Evolutionary conservation across 2,113 vertebrate species (phyloP).

Genomic region (Marcusenius ussheri): DNA sequence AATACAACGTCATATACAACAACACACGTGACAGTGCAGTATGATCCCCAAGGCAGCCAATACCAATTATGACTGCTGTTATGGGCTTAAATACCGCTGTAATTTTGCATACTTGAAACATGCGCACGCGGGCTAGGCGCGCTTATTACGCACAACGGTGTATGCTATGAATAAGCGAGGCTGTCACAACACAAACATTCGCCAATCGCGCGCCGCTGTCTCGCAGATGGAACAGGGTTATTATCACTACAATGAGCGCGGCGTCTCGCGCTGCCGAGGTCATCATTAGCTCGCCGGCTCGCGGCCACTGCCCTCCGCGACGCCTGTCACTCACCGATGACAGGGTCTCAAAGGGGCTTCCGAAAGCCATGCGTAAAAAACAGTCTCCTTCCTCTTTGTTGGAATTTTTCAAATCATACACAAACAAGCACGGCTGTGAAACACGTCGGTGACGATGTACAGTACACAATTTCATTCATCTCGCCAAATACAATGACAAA

Average conservation of each 20-base stretch:
- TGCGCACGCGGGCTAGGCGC: conserved; percentile 21
- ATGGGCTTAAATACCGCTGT: conserved; percentile 5
- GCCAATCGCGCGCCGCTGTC: not conserved
- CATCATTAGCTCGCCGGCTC: conserved; percentile 40
- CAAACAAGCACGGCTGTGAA: not conserved
- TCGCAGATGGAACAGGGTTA: conserved; percentile 47
- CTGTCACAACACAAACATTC: conserved; percentile 52
- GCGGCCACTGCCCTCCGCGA: conserved; percentile 37
- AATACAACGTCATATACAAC: conserved; percentile 4
- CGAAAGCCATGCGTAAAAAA: not conserved
- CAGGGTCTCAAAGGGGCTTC: not conserved
- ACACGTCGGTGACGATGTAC: not conserved
- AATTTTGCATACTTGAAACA: conserved; percentile 25
- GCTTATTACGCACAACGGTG: conserved; percentile 24
- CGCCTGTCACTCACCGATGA: conserved; percentile 16
- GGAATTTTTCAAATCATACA: conserved; percentile 4
- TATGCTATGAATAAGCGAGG: conserved; percentile 31
- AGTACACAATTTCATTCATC: conserved; percentile 6
- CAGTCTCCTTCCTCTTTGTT: not conserved
- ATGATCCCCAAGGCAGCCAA: not conserved
- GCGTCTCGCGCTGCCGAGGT: conserved; percentile 36
- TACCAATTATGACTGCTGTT: conserved; percentile 9
- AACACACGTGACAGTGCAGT: not conserved
- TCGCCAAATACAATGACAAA: conserved; percentile 18
- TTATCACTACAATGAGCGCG: conserved; percentile 54